Conservation (phyloP, 2,797 vertebrate species). For the Bovichtus diacanthus region DNA sequence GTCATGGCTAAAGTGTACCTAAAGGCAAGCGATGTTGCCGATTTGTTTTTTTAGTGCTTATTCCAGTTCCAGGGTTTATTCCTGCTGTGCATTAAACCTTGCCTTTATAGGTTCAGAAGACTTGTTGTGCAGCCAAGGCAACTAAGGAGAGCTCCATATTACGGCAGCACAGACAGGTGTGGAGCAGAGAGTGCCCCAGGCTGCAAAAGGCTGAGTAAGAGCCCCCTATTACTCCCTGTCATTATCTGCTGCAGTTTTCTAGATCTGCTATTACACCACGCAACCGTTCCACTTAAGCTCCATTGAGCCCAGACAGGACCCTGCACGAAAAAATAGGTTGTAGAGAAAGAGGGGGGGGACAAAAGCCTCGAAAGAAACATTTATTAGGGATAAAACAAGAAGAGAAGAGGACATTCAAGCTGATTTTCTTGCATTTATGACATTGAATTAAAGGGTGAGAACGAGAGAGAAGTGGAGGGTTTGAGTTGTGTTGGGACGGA, state of each 20-base stretch:
- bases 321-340: constrained; percentile 42
- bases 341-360: constrained; percentile 10
- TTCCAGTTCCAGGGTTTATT: constrained; percentile 36
- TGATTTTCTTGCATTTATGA: constrained; percentile 49
- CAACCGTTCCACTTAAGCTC: constrained; percentile 65
- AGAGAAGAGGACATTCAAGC: constrained; percentile 39
- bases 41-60: constrained; percentile 2
- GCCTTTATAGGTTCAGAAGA: constrained; percentile 88
- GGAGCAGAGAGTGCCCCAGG: constrained; percentile 89
- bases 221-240: constrained; percentile 70
- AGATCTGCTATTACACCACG: constrained; percentile 70
- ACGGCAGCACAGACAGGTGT: constrained; percentile 91
- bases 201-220: constrained; percentile 89
- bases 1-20: constrained; percentile 36
- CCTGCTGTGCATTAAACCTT: constrained; percentile 56
- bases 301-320: constrained; percentile 57
- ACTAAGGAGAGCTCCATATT: constrained; percentile 89
- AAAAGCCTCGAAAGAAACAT: constrained; percentile 28
- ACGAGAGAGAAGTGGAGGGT: constrained; percentile 17
- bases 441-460: constrained; percentile 53
- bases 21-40: constrained; percentile 29
- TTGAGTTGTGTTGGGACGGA: constrained; percentile 15
- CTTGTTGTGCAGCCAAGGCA: constrained; percentile 85
- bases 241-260: constrained; percentile 77
- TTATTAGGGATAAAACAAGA: constrained; percentile 16